Evolutionary conservation across 37 sponge, comb jelly and placozoan species (phyloP).

Genomic region (Bolinopsis microptera): DNA sequence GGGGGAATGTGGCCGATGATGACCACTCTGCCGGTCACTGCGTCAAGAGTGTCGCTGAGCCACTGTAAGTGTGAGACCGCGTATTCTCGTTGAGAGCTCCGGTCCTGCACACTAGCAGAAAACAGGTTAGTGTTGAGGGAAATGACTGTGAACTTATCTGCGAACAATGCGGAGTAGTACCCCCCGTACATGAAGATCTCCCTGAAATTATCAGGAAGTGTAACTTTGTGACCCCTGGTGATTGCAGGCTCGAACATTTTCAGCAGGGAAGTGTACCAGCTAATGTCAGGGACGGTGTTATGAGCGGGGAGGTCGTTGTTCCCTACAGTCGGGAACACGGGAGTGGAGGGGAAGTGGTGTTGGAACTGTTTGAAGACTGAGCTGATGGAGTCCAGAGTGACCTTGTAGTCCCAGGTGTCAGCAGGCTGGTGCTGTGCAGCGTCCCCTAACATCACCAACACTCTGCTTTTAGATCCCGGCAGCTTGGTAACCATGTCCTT

Average conservation of each 20-base stretch:
- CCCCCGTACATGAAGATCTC: conserved; percentile 30
- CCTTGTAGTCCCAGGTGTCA: background rate
- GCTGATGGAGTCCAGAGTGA: background rate
- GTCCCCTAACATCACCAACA: conserved; percentile 20
- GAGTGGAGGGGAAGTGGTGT: background rate
- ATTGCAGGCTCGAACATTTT: background rate
- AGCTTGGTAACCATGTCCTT: background rate
- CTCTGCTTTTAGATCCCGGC: background rate
- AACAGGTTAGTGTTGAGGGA: conserved; percentile 46
- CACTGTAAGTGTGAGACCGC: background rate
- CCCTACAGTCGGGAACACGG: conserved; percentile 27
- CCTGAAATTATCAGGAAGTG: background rate
- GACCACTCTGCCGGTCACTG: background rate
- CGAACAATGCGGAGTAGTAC: conserved; percentile 8
- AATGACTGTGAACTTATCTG: background rate
- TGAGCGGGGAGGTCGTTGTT: conserved; percentile 15
- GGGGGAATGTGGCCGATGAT: conserved; percentile 52
- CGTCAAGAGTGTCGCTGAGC: background rate
- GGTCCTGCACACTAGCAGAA: background rate
- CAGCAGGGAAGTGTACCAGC: conserved; percentile 28
- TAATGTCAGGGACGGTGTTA: background rate
- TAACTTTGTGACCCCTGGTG: background rate
- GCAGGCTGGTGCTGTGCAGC: background rate
- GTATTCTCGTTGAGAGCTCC: background rate
- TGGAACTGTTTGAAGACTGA: background rate